Conservation (phyloP, 2,113 vertebrate genomes). For the Poeciliopsis occidentalis region DNA sequence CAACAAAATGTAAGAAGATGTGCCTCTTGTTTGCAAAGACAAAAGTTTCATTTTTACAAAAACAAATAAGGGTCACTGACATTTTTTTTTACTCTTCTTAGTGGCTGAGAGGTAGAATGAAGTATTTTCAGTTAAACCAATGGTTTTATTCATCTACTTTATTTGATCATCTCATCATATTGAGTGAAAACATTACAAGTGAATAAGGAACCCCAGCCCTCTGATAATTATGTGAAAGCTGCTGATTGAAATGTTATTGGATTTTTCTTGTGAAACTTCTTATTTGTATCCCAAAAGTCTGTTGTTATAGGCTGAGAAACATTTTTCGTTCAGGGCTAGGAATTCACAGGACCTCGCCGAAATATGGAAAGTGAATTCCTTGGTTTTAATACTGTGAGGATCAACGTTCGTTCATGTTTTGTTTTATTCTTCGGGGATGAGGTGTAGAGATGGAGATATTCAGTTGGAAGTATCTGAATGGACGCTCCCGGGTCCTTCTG, state of each 20-base stretch:
- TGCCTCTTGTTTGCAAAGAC: slow-evolving; percentile 76
- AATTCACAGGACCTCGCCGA: slow-evolving; percentile 63
- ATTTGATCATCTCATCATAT: slow-evolving; percentile 70
- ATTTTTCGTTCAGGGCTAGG: slow-evolving; percentile 45
- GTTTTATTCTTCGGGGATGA: slow-evolving; percentile 60
- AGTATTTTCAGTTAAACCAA: slow-evolving; percentile 72
- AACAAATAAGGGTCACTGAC: slow-evolving; percentile 77
- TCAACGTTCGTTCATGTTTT: slow-evolving; percentile 68
- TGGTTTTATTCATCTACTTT: slow-evolving; percentile 68
- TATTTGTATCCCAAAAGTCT: slow-evolving; percentile 79
- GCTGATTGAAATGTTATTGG: slow-evolving; percentile 37
- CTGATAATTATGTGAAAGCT: slow-evolving; percentile 81
- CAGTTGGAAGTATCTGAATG: slow-evolving; percentile 99
- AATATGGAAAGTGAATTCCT: slow-evolving; percentile 61
- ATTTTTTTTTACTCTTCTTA: slow-evolving; percentile 67
- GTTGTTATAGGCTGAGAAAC: slow-evolving; percentile 65
- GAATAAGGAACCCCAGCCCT: slow-evolving; percentile 79
- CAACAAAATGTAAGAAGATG: slow-evolving; percentile 79
- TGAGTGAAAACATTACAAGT: slow-evolving; percentile 72
- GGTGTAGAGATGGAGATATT: slow-evolving; percentile 82
- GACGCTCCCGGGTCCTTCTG: slow-evolving; percentile 99
- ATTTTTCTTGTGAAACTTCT: slow-evolving; percentile 70
- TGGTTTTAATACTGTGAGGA: slow-evolving; percentile 72
- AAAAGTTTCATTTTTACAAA: slow-evolving; percentile 79
- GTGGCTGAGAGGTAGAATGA: slow-evolving; percentile 90